A percentile compares a stretch with the other conserved stretches of the same genome.
Evolutionary conservation across 2,888 invertebrate species (phyloP).

Genomic region (Conomelus anceps): DNA sequence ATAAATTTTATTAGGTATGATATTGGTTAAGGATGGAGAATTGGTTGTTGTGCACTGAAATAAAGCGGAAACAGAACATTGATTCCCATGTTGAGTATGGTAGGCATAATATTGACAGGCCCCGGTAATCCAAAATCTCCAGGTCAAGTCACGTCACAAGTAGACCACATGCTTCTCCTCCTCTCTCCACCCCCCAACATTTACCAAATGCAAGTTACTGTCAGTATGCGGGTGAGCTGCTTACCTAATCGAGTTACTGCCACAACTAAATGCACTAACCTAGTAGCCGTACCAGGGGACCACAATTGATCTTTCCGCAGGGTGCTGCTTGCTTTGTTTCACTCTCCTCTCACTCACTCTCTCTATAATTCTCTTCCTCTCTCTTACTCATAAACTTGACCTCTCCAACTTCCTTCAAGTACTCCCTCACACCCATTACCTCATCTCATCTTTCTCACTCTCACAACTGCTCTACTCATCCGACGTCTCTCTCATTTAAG

Average conservation of each 20-base stretch:
- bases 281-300: not conserved
- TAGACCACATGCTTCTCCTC: not conserved
- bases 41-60: not conserved
- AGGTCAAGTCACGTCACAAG: not conserved
- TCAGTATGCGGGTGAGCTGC: not conserved
- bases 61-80: not conserved
- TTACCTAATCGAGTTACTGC: not conserved
- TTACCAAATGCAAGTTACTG: not conserved
- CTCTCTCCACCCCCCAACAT: not conserved
- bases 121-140: not conserved
- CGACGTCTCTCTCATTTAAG: not conserved
- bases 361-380: not conserved
- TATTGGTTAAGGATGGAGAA: not conserved
- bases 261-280: not conserved
- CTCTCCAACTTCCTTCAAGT: no score
- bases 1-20: not conserved
- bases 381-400: not conserved
- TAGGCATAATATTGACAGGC: not conserved
- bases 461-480: not conserved
- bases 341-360: not conserved
- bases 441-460: not conserved
- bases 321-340: not conserved
- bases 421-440: no score
- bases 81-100: not conserved
- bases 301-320: not conserved